A percentile compares a stretch with the other conserved stretches of the same genome.
Conservation (phyloP, 2,888 invertebrate species). For the Fragum whitleyi region DNA sequence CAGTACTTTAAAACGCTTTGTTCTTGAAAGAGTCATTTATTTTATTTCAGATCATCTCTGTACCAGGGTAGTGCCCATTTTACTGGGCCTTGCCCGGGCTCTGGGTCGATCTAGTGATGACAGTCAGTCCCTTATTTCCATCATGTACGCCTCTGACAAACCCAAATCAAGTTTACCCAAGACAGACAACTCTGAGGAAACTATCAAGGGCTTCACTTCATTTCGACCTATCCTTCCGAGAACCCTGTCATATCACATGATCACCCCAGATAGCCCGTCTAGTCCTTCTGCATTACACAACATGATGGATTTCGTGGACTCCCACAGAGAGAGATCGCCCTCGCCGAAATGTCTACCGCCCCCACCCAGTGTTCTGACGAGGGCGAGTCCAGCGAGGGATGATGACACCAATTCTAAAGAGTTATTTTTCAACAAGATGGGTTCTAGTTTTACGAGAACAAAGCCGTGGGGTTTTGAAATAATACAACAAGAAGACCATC, state of each 20-base stretch:
- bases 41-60: conserved; percentile 1
- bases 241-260: conserved; percentile 89
- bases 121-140: conserved; percentile 91
- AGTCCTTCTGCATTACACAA: conserved; percentile 55
- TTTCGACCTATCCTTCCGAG: conserved; percentile 95
- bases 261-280: conserved; percentile 72
- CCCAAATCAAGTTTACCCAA: conserved; percentile 26
- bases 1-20: no score
- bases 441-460: conserved; percentile 91
- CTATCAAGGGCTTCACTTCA: conserved; percentile 85
- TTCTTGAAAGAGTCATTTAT: no score
- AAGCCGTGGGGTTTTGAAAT: conserved; percentile 82
- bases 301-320: conserved; percentile 53
- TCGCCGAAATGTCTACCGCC: conserved; percentile 60
- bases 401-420: conserved; percentile 89
- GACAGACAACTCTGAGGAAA: conserved; percentile 77
- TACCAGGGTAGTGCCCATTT: conserved; percentile 91
- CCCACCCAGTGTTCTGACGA: conserved; percentile 6
- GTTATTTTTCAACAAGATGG: conserved; percentile 96
- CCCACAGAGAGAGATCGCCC: conserved; percentile 67
- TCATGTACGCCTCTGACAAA: conserved; percentile 64
- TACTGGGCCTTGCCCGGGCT: conserved; percentile 95
- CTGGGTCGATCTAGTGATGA: conserved; percentile 94
- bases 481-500: conserved; percentile 78
- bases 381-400: conserved; percentile 48